Conservation (phyloP, 2,113 vertebrate species). For the Ptyas mucosa region DNA sequence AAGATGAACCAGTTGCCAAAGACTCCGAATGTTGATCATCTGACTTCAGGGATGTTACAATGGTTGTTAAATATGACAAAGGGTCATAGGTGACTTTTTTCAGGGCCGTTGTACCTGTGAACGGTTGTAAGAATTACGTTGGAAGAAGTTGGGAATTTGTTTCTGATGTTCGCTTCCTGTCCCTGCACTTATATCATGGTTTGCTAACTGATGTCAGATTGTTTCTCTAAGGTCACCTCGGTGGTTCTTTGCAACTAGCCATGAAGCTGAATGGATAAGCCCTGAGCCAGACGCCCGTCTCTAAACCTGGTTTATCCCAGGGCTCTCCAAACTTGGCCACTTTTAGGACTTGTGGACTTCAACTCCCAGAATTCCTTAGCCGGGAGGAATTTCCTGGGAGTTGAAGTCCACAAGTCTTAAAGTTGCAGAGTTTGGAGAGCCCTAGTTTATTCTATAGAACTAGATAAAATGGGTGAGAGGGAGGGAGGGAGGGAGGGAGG, state of each 20-base stretch:
- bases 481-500: no score
- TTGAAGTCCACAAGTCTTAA: no score
- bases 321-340: no score
- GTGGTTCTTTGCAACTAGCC: not conserved
- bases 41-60: no score
- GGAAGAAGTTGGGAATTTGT: not conserved
- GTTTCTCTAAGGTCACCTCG: not conserved
- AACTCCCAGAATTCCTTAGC: no score
- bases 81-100: no score
- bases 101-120: no score
- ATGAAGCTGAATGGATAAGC: not conserved
- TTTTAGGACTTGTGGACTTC: no score
- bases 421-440: not conserved
- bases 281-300: not conserved
- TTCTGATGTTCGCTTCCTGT: not conserved
- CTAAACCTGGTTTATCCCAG: not conserved
- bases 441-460: not conserved
- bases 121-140: not conserved
- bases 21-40: no score
- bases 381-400: no score
- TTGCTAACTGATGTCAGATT: not conserved
- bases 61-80: no score
- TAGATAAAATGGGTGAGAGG: not conserved
- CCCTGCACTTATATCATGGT: not conserved
- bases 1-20: no score